phyloP scores from a whole-genome alignment of 1,140 invertebrate genomes.

The Cylas formicarius region DNA sequence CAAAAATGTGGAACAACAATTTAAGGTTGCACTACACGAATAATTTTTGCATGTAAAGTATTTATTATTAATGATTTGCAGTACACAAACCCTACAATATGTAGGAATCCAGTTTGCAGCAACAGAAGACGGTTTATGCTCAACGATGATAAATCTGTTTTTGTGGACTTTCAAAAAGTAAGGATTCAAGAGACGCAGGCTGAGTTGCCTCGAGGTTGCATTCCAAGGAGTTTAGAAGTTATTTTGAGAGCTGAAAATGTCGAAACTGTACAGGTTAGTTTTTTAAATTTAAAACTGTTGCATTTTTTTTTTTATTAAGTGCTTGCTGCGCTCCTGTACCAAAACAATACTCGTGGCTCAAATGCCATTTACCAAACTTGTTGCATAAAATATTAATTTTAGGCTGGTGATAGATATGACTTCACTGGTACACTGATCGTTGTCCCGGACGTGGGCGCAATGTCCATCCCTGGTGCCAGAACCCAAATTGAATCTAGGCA shows the following conservation, averaged over 20 bases:
- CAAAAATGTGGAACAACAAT: slow-evolving; percentile 96
- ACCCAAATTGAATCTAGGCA: slow-evolving; percentile 74
- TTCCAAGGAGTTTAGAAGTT: slow-evolving; percentile 93
- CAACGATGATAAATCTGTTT: slow-evolving; percentile 88
- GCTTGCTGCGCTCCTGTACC: too few species aligned
- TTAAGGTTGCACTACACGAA: slow-evolving; percentile 76
- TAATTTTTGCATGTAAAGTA: slow-evolving; percentile 4
- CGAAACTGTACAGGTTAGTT: slow-evolving; percentile 86
- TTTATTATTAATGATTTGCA: slow-evolving; percentile 39
- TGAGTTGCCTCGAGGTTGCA: slow-evolving; percentile 92
- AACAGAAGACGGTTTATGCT: slow-evolving; percentile 87
- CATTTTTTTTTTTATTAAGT: slow-evolving; percentile 1
- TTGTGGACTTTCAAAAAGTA: slow-evolving; percentile 99
- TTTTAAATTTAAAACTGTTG: slow-evolving; percentile 30
- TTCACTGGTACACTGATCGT: slow-evolving; percentile 97
- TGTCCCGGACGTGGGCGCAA: slow-evolving; percentile 87
- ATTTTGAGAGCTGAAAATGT: slow-evolving; percentile 95
- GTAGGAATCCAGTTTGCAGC: slow-evolving; percentile 89
- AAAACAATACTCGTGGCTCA: too few species aligned
- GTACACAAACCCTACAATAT: slow-evolving; percentile 91
- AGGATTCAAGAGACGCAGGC: slow-evolving; percentile 97
- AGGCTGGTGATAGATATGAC: slow-evolving; percentile 78
- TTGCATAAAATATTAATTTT: too few species aligned
- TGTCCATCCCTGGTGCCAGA: slow-evolving; percentile 79
- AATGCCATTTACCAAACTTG: too few species aligned